Conservation (phyloP, 2,113 vertebrate genomes). For the Perccottus glenii region DNA sequence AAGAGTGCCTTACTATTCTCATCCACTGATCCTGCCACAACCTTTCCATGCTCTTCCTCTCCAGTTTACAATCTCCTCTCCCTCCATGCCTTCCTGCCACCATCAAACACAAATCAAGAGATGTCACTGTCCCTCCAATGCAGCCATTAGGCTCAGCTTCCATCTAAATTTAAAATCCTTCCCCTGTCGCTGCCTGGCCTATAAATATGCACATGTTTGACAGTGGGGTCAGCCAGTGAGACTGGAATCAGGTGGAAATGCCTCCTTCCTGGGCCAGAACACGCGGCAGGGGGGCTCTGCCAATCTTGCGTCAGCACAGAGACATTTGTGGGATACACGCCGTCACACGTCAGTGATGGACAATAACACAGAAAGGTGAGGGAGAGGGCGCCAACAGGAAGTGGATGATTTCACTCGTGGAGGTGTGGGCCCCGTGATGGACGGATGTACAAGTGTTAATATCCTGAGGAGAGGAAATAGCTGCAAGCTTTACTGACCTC, state of each 20-base stretch:
- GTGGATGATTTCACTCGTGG: constrained; percentile 59
- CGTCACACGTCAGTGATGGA: constrained; percentile 72
- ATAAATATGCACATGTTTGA: constrained; percentile 82
- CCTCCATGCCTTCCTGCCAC: constrained; percentile 47
- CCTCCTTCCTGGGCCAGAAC: constrained; percentile 63
- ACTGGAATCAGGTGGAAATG: constrained; percentile 59
- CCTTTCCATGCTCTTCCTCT: constrained; percentile 25
- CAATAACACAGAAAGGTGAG: constrained; percentile 65
- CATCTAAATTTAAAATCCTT: constrained; percentile 66
- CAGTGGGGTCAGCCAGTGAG: constrained; percentile 66
- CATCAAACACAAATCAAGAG: constrained; percentile 65
- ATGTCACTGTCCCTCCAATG: constrained; percentile 72
- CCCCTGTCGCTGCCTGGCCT: constrained; percentile 42
- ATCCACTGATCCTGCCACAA: constrained; percentile 5
- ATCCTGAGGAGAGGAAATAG: constrained; percentile 62
- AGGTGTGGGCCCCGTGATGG: constrained; percentile 48
- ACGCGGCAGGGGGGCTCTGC: constrained; percentile 36
- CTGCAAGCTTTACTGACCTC: constrained; percentile 49
- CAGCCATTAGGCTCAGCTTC: constrained; percentile 69
- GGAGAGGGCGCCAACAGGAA: constrained; percentile 63
- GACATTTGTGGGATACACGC: constrained; percentile 54
- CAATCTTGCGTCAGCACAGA: constrained; percentile 66
- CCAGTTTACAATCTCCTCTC: constrained; percentile 33
- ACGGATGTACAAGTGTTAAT: constrained; percentile 59
- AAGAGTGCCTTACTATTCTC: constrained; percentile 20